A percentile compares a stretch with the other conserved stretches of the same genome.
Conservation (phyloP, 2,888 invertebrate genomes). For the Choristoneura rosaceana region DNA sequence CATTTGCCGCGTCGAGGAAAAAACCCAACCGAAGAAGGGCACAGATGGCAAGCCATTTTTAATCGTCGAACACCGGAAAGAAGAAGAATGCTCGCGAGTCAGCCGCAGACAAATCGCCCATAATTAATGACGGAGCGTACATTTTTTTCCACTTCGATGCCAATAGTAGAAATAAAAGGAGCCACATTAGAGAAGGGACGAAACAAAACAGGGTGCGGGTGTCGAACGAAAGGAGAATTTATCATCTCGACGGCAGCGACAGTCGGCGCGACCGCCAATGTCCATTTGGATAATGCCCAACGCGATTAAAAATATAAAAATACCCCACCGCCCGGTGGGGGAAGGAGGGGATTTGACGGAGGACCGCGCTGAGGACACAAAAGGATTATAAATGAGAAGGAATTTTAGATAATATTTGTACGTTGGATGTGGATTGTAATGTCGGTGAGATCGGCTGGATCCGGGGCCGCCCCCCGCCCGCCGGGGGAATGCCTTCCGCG, state of each 20-base stretch:
- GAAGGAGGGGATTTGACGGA: conserved; percentile 74
- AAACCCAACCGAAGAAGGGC: conserved; percentile 55
- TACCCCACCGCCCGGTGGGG: conserved; percentile 69
- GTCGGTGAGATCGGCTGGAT: conserved; percentile 71
- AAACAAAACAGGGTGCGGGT: conserved; percentile 78
- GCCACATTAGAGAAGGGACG: conserved; percentile 75
- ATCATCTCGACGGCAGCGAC: conserved; percentile 82
- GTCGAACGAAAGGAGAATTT: conserved; percentile 85
- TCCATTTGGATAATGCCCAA: conserved; percentile 86
- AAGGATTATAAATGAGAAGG: conserved; percentile 87
- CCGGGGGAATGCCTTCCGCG: conserved; percentile 71
- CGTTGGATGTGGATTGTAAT: conserved; percentile 85
- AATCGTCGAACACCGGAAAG: conserved; percentile 73
- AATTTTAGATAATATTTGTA: conserved; percentile 86
- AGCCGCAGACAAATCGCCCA: conserved; percentile 78
- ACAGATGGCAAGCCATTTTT: conserved; percentile 74
- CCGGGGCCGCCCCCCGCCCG: conserved; percentile 51
- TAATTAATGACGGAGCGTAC: conserved; percentile 81
- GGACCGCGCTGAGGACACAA: conserved; percentile 85
- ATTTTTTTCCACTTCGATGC: conserved; percentile 67
- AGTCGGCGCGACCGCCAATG: conserved; percentile 81
- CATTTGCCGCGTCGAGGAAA: conserved; percentile 63
- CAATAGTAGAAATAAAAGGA: conserved; percentile 74
- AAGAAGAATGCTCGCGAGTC: conserved; percentile 75
- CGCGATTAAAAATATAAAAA: conserved; percentile 86